phyloP scores from a whole-genome alignment of 2,797 vertebrate species.

The Sebastes goodei region DNA sequence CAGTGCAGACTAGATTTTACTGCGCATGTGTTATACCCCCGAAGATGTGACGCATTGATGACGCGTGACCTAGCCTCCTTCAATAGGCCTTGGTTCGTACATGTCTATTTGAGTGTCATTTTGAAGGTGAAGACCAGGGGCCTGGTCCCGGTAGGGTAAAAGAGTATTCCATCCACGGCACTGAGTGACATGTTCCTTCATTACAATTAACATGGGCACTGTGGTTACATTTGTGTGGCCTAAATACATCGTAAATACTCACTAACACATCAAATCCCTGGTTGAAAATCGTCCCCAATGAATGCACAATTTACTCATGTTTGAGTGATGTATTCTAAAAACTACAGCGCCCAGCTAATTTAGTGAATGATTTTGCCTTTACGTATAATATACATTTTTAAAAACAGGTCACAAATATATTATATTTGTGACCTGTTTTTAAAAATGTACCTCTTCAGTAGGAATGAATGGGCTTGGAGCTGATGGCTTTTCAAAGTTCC shows the following conservation, averaged over 20 bases:
- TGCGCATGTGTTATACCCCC: too few species aligned
- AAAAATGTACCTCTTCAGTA: not conserved
- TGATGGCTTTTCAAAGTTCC: not conserved
- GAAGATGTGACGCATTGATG: too few species aligned
- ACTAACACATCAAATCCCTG: not conserved
- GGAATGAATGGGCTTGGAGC: not conserved
- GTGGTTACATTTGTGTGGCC: not conserved
- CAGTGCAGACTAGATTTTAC: too few species aligned
- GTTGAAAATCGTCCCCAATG: not conserved
- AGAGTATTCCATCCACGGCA: too few species aligned
- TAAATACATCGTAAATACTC: not conserved
- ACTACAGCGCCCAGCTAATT: not conserved
- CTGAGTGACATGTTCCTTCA: too few species aligned
- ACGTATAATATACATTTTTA: not conserved
- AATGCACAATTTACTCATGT: not conserved
- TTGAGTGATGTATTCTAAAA: not conserved
- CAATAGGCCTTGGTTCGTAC: too few species aligned
- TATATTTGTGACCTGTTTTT: too few species aligned
- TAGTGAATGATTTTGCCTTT: too few species aligned
- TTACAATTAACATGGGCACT: not conserved
- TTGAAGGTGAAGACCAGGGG: too few species aligned
- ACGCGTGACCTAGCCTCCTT: too few species aligned
- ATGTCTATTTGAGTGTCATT: too few species aligned
- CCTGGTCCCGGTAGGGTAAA: too few species aligned
- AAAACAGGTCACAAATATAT: not conserved